Evolutionary conservation across 2,888 invertebrate species (phyloP), one percentile per base, ranked within the genome.

Genomic region (Platyscelio sp.): DNA sequence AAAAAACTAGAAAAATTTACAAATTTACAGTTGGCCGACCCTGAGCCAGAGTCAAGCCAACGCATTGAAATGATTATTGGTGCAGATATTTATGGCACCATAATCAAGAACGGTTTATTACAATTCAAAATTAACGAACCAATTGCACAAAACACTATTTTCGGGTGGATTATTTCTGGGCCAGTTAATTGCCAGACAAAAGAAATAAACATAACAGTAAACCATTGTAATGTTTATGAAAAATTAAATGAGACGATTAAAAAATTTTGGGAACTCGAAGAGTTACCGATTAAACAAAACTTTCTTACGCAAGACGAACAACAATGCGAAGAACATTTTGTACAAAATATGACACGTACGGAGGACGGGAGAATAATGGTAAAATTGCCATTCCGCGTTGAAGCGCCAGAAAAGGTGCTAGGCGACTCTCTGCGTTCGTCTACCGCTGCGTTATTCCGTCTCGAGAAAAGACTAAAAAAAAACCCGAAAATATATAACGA

Each of bases 91-190:
- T 70, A 70, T 20, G 20, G 56, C 24, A 18, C 9, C 24, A 29
- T 40, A 3, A 38, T 70, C 9, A 33, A 20, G 22, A 22, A 13
- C 15, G 58, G 60, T 3, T 9, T 70, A 18, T 15, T 29, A 18
- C 9, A 5, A 13, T 15, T 7, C 7, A 33, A 15, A 7, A 13
- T 11, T 5, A 40, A 24, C 1, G 22, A 26, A 11, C 46, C 60
- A 1, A 33, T 72, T 13, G 74, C 74, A 1, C 74, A 75, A 38
- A 29, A 46, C 3, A 63, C 74, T 3, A 24, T 58, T 11, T 72
- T 72, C 7, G 72, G 72, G 3, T 60, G 72, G 72, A 60, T 72
- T 5, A 22, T 72, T 27, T 72, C 72, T 3, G 72, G 72, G 15
- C 72, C 60, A 1, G 3, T 70, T 15, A 22, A 54, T n/a, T 11